These are phyloP conservation scores for Notocelia uddmanniana DNA, from an alignment of 2,888 invertebrate genomes.

Conservation along the genomic window DNA sequence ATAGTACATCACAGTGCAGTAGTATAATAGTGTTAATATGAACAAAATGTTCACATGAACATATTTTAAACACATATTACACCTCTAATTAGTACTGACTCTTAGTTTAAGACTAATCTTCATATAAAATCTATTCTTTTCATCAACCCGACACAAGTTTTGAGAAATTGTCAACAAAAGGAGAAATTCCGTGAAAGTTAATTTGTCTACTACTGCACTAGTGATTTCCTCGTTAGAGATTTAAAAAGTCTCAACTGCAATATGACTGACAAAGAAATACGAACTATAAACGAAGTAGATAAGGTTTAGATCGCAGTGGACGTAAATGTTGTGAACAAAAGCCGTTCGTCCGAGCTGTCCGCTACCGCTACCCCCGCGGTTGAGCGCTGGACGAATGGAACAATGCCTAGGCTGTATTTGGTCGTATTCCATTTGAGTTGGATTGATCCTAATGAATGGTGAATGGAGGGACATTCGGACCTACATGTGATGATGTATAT, in stretches of 20 bases:
- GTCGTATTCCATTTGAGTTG: slow-evolving; percentile 5
- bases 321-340: slow-evolving; percentile 9
- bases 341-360: slow-evolving; percentile 1
- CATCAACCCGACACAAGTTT: background rate
- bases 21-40: no score
- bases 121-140: background rate
- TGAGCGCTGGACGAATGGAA: slow-evolving; percentile 12
- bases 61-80: no score
- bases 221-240: background rate
- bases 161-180: background rate
- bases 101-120: background rate
- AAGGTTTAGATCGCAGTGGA: background rate
- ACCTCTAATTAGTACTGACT: no score
- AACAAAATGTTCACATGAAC: no score
- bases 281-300: background rate
- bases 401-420: slow-evolving; percentile 19
- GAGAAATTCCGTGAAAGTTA: background rate
- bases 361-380: background rate
- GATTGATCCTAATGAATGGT: slow-evolving; percentile 29
- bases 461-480: background rate
- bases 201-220: slow-evolving; percentile 21
- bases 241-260: background rate
- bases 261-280: background rate
- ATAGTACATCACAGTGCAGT: no score
- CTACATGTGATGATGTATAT: background rate